Base-by-base conservation (phyloP, 2,888 invertebrate species). In the Megaustenia siamemsis region DNA sequence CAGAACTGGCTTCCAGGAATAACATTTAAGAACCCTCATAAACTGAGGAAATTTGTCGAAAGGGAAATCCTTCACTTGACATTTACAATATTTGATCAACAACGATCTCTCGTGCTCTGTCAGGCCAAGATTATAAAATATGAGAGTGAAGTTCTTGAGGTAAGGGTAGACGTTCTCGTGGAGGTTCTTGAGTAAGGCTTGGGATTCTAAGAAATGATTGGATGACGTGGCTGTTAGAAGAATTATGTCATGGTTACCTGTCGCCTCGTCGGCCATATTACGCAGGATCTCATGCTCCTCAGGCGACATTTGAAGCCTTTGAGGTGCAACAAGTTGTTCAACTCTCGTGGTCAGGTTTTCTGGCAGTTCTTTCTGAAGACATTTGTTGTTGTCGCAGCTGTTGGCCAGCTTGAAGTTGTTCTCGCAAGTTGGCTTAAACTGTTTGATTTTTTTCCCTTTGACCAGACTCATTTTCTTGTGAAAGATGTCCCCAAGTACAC, bases 221-320 rank as follows among this genome's bases (percentile, higher is more conserved):
- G 84, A 77, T 2, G 86, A 86, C n/a, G 82, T 82, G 1, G 84
- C 84, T 18, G 84, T 82, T 49, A 86, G 45, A 40, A 86, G 76
- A 24, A 85, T 79, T 18, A 86, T 28, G 28, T 86, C 86, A 63
- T 56, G 71, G 24, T 8, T 24, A 12, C 79, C 73, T 6, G 28
- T 32, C n/a, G 73, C 45, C 6, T 79, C 60, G n/a, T 68, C 35
- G 24, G 79, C 71, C 84, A 84, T 84, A 32, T 84, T 63, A 5
- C 21, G n/a, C n/a, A 84, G 60, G 12, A 73, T 35, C 2, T 40
- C n/a, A 12, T 73, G 43, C 4, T 78, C 28, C 15, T 56, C 18
- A 3, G 35, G 24, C 6, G 60, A n/a, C 18, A 84, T 71, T 40
- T 63, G 71, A 56, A 84, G 79, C 10, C 60, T 12, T 1, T 10